Evolutionary conservation across 92 coral and sea anemone species (phyloP).

Genomic region (Parazoanthus darwini): DNA sequence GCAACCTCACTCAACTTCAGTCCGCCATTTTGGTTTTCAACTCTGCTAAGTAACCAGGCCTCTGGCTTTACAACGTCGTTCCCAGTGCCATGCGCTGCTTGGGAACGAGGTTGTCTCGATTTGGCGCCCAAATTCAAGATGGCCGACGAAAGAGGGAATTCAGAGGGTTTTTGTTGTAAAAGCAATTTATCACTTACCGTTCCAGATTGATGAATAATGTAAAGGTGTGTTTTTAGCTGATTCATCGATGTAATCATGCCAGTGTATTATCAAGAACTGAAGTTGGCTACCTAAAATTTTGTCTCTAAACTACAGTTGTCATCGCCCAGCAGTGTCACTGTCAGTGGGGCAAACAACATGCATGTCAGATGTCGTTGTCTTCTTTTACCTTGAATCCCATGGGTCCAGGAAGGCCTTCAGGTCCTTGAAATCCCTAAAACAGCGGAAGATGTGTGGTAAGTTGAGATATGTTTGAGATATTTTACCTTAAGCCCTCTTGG

Average conservation of each 20-base stretch:
- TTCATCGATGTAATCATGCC: too few relatives aligned
- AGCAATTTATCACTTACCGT: background rate
- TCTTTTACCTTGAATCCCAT: conserved; percentile 78
- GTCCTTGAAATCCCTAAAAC: conserved; percentile 86
- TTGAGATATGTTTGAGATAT: background rate
- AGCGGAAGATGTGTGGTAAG: background rate
- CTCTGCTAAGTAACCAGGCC: conserved; percentile 14
- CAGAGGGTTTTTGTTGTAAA: background rate
- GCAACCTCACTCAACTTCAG: background rate
- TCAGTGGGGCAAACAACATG: too few relatives aligned
- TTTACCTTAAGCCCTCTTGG: background rate
- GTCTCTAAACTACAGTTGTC: too few relatives aligned
- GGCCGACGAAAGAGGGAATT: background rate
- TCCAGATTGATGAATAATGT: background rate
- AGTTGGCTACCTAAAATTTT: background rate
- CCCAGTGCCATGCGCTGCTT: background rate
- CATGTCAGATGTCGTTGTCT: background rate
- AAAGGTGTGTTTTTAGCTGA: background rate
- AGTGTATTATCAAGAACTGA: background rate
- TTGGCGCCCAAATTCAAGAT: conserved; percentile 21
- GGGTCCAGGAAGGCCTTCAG: conserved; percentile 86
- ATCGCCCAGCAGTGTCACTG: too few relatives aligned
- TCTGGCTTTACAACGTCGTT: background rate
- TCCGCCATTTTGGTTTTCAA: conserved; percentile 28
- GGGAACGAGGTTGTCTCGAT: background rate